A percentile compares a stretch with the other conserved stretches of the same genome.
Conservation (phyloP, 2,888 invertebrate species). For the Phragmatobia fuliginosa region DNA sequence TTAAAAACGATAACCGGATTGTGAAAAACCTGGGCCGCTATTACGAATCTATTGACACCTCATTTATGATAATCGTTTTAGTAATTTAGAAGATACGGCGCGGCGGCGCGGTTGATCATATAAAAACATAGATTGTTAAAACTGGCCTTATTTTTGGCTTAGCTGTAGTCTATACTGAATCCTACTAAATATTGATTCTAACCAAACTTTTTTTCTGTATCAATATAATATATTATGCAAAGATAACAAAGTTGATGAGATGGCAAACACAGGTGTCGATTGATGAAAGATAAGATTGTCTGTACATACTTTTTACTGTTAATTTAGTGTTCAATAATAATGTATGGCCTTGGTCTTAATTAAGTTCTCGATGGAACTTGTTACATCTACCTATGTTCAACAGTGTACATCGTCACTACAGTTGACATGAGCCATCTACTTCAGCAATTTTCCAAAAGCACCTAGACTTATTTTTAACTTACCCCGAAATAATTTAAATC, state of each 20-base stretch:
- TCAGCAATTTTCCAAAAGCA: background rate
- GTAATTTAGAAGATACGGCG: no score
- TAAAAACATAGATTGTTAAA: no score
- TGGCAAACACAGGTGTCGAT: slow-evolving; percentile 36
- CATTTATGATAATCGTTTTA: no score
- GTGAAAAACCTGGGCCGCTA: no score
- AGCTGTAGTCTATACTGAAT: background rate
- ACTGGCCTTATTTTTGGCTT: background rate
- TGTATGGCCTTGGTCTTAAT: background rate
- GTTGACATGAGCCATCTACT: background rate
- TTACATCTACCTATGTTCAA: background rate
- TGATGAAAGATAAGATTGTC: slow-evolving; percentile 36
- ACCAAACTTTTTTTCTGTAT: background rate
- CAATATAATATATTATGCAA: background rate
- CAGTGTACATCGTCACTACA: no score
- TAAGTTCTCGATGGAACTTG: no score
- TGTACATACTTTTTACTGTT: background rate
- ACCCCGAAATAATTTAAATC: no score
- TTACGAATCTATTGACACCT: no score
- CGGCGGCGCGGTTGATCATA: no score
- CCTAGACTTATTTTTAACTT: background rate
- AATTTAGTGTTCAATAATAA: slow-evolving; percentile 4
- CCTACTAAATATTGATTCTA: background rate
- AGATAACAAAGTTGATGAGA: slow-evolving; percentile 35
- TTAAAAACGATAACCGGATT: no score